A percentile compares a stretch with the other conserved stretches of the same genome.
Conservation (phyloP, 1,140 invertebrate species). For the Drosophila gunungcola region DNA sequence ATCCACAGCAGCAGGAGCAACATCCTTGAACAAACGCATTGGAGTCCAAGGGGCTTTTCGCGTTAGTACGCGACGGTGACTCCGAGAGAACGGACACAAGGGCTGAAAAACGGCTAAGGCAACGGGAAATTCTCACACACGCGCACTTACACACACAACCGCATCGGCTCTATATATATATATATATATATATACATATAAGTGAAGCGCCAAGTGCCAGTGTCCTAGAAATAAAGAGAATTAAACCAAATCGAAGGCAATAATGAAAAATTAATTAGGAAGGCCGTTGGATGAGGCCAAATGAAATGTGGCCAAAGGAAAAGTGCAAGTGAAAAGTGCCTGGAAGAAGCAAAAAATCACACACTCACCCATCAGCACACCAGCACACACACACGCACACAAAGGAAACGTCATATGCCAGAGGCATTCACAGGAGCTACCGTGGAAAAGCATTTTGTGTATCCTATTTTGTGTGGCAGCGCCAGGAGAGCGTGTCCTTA, state of each 20-base stretch:
- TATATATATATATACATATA: conserved; percentile 37
- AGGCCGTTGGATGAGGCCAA: not conserved
- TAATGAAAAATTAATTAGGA: conserved; percentile 31
- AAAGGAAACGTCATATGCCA: conserved; percentile 81
- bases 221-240: conserved; percentile 61
- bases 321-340: conserved; percentile 78
- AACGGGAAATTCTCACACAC: conserved; percentile 32
- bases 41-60: conserved; percentile 62
- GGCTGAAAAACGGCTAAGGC: conserved; percentile 34
- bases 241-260: conserved; percentile 37
- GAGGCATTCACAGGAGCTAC: conserved; percentile 74
- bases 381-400: conserved; percentile 28
- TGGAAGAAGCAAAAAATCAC: conserved; percentile 61
- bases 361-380: conserved; percentile 13
- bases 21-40: conserved; percentile 74
- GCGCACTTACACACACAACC: conserved; percentile 12
- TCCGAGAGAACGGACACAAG: conserved; percentile 64
- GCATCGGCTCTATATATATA: conserved; percentile 26
- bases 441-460: conserved; percentile 78
- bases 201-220: conserved; percentile 71
- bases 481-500: conserved; percentile 45
- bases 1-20: conserved; percentile 59
- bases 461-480: conserved; percentile 74
- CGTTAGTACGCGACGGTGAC: conserved; percentile 72
- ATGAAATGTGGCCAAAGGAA: conserved; percentile 19